Evolutionary conservation across 1,140 invertebrate genomes (phyloP), one percentile per base, ranked within the genome.

Genomic region (Hypothenemus hampei): DNA sequence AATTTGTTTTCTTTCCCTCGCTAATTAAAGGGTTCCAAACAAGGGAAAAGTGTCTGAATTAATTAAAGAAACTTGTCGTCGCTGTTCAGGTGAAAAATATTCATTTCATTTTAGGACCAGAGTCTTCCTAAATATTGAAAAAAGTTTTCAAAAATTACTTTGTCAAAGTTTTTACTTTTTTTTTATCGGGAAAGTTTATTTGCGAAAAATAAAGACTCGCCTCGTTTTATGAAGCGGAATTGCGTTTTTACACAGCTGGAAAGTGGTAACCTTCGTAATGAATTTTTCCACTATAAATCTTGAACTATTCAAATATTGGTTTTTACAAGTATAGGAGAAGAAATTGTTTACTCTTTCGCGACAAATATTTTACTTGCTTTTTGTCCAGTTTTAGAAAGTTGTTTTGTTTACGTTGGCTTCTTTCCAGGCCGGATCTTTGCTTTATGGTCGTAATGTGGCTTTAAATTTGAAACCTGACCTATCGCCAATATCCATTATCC

Each of bases 351-450:
- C 33, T 18, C 21, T 16, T 36, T 26, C 10, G 23, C 18, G 37
- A 41, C 40, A 37, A 56, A 56, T 56, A 57, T 45, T 44, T 57
- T 43, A 21, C 48, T 50, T 44, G 44, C 43, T 57, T 57, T 57
- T 43, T 37, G 26, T 36, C 46, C 31, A 19, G 35, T 49, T 37
- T 49, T 49, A 23, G 35, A 49, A 49, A 49, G 19, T 36, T 49
- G 46, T 49, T 49, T 49, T 49, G 46, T 49, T 49, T 49, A 31
- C 13, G 18, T 43, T 57, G 55, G 47, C 37, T 39, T 36, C 55
- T 36, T 50, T 57, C 55, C 55, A 57, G 47, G 13, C 26, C 15
- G 41, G 31, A 29, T 24, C 16, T 21, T 19, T 26, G 23, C 29
- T 35, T 26, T n/a, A n/a, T 15, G 7, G 41, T 22, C 13, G 35